A percentile compares a stretch with the other conserved stretches of the same genome.
phyloP scores from a whole-genome alignment of 2,113 vertebrate genomes.

The human region DNA sequence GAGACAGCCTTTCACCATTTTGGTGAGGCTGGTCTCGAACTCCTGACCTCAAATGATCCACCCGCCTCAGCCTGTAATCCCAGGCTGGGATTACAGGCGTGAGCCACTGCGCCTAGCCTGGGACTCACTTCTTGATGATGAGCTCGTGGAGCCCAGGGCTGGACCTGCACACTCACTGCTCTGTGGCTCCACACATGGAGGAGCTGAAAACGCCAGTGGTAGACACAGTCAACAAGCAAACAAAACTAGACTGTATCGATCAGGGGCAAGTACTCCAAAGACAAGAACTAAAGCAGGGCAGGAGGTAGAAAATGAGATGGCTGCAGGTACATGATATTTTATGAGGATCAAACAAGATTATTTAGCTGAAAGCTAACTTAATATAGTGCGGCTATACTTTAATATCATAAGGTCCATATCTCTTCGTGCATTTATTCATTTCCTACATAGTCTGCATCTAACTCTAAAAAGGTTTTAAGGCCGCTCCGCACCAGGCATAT shows the following conservation, averaged over 20 bases:
- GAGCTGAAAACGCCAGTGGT: neutral
- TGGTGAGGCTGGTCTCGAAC: no score
- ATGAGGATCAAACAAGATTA: neutral
- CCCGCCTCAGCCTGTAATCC: no score
- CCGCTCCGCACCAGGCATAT: accelerated
- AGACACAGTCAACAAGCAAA: neutral
- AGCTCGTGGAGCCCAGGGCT: neutral
- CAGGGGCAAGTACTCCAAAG: neutral
- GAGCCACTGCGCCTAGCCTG: no score
- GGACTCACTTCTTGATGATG: neutral
- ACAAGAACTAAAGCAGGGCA: neutral
- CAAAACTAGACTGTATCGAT: accelerated
- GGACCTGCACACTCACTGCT: neutral
- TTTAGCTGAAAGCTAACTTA: neutral
- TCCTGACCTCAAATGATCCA: no score
- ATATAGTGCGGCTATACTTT: neutral
- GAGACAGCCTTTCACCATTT: no score
- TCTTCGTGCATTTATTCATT: neutral
- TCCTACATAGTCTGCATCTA: neutral
- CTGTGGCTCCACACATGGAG: neutral
- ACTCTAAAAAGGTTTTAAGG: neutral
- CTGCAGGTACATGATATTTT: neutral
- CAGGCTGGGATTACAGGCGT: no score
- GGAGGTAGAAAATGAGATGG: neutral
- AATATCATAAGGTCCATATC: accelerated